Conservation (phyloP, 2,888 invertebrate genomes). For the Empis stercorea region DNA sequence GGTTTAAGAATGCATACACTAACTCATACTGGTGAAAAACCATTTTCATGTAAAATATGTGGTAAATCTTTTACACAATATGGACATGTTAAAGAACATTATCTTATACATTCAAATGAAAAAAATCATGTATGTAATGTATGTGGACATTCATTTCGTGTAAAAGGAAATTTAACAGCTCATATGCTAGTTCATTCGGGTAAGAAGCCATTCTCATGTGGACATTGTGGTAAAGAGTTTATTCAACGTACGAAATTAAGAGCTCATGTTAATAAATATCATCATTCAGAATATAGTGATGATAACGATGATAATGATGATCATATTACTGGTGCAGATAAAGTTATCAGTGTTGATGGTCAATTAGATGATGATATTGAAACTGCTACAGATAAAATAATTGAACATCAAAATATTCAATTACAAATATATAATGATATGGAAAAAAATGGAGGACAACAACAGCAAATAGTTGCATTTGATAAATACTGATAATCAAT, state of each 20-base stretch:
- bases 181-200: slow-evolving; percentile 7
- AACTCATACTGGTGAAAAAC: slow-evolving; percentile 7
- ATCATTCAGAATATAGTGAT: not conserved
- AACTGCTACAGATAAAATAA: no score
- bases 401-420: no score
- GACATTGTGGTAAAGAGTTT: slow-evolving; percentile 4
- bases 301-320: not conserved
- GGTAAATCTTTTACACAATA: slow-evolving; percentile 9
- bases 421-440: no score
- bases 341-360: no score
- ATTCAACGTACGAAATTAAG: slow-evolving; percentile 2
- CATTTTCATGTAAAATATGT: slow-evolving; percentile 8
- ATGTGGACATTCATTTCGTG: slow-evolving; percentile 5
- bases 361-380: no score
- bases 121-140: slow-evolving; percentile 1
- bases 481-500: no score
- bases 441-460: no score
- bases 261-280: slow-evolving; percentile 3
- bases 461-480: no score
- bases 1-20: slow-evolving; percentile 7
- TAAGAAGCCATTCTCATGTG: slow-evolving; percentile 2
- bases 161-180: slow-evolving; percentile 11
- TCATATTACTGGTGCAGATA: not conserved
- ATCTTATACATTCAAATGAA: slow-evolving; percentile 5
- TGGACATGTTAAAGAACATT: slow-evolving; percentile 7